These are phyloP conservation scores for roundworm (Caenorhabditis elegans) DNA, from an alignment of 1,140 invertebrate species.

Conservation along the genomic window WBcel235 BX284606.5:9694001-9694500, in stretches of 20 bases:
- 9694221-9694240: slow-evolving; percentile 64
- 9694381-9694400: slow-evolving; percentile 60
- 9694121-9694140: slow-evolving; percentile 63
- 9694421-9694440: slow-evolving; percentile 59
- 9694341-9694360: slow-evolving; percentile 47
- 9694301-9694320: slow-evolving; percentile 66
- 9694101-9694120: slow-evolving; percentile 63
- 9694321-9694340: slow-evolving; percentile 48
- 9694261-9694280: background rate
- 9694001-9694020: slow-evolving; percentile 38
- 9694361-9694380: slow-evolving; percentile 53
- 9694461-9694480: background rate
- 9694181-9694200: slow-evolving; percentile 63
- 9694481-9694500: too few relatives aligned
- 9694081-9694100: slow-evolving; percentile 60
- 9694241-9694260: slow-evolving; percentile 58
- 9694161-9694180: slow-evolving; percentile 61
- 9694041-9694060: slow-evolving; percentile 31
- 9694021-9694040: slow-evolving; percentile 32
- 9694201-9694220: slow-evolving; percentile 59
- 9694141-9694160: slow-evolving; percentile 42
- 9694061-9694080: slow-evolving; percentile 53
- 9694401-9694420: slow-evolving; percentile 59
- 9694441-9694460: too few relatives aligned
- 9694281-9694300: slow-evolving; percentile 19